Conservation (phyloP, 64 coral and sea anemone genomes). For the Dendrophyllia cribrosa region DNA sequence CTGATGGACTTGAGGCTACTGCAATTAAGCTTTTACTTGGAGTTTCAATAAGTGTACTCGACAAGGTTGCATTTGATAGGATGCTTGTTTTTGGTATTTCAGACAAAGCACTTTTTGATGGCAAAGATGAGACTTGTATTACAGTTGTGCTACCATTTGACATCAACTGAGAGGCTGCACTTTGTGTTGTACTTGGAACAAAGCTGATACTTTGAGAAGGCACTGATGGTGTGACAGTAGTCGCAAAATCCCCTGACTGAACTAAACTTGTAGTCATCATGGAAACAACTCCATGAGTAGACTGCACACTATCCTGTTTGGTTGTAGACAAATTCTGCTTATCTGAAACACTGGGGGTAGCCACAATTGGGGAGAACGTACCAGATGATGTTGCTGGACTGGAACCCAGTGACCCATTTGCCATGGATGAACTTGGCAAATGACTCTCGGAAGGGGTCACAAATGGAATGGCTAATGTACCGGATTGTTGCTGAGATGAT, state of each 20-base stretch:
- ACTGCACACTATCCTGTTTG: not conserved
- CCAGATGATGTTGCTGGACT: not conserved
- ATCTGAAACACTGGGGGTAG: not conserved
- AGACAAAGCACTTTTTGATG: not conserved
- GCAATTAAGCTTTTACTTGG: not conserved
- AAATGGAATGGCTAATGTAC: not conserved
- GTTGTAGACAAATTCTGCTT: not conserved
- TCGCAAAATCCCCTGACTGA: not conserved
- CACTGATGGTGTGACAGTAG: not conserved
- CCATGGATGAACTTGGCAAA: not conserved
- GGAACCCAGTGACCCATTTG: not conserved
- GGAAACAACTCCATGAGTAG: not conserved
- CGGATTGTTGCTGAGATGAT: not conserved
- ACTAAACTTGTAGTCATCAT: not conserved
- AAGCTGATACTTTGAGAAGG: not conserved
- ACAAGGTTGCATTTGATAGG: not conserved
- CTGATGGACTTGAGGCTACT: not conserved
- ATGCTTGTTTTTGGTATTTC: not conserved
- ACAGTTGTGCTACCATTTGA: not conserved
- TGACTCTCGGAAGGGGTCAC: not conserved
- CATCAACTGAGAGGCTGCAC: not conserved
- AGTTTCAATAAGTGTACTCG: not conserved
- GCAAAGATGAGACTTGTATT: not conserved
- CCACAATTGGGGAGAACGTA: not conserved
- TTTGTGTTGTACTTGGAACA: not conserved